Evolutionary conservation across 1,140 invertebrate species (phyloP).

Genomic region (Brachionus angularis): DNA sequence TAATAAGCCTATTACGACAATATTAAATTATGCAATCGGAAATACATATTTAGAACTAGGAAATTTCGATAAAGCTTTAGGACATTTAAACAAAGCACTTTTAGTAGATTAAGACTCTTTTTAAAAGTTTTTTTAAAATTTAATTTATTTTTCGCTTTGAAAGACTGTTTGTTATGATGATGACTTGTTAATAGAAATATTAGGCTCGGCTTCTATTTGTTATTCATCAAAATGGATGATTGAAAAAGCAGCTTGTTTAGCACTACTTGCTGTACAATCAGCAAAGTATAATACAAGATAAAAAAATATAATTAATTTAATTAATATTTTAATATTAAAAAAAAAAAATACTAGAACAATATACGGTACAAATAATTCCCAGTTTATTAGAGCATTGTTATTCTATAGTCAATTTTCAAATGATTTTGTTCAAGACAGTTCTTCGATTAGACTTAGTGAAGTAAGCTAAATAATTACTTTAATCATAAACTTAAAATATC

Average conservation of each 20-base stretch:
- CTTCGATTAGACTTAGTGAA: conserved; percentile 13
- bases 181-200: conserved; percentile 27
- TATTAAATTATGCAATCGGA: conserved; percentile 21
- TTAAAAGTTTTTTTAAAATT: background rate
- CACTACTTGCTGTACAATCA: conserved; percentile 6
- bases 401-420: conserved; percentile 29
- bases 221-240: conserved; percentile 38
- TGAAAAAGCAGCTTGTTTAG: conserved; percentile 15
- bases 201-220: conserved; percentile 23
- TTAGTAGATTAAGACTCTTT: background rate
- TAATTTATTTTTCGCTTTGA: background rate
- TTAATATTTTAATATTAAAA: background rate
- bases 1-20: conserved; percentile 9
- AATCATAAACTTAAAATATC: background rate
- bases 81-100: conserved; percentile 9
- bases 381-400: conserved; percentile 23
- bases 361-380: conserved; percentile 8
- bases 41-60: background rate
- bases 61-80: conserved; percentile 11
- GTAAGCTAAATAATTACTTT: background rate
- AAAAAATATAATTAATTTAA: background rate
- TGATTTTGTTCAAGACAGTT: conserved; percentile 24
- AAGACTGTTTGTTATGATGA: conserved; percentile 29
- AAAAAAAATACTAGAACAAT: background rate
- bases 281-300: conserved; percentile 12